Conservation (phyloP, 2,797 vertebrate species). For the Menidia menidia region DNA sequence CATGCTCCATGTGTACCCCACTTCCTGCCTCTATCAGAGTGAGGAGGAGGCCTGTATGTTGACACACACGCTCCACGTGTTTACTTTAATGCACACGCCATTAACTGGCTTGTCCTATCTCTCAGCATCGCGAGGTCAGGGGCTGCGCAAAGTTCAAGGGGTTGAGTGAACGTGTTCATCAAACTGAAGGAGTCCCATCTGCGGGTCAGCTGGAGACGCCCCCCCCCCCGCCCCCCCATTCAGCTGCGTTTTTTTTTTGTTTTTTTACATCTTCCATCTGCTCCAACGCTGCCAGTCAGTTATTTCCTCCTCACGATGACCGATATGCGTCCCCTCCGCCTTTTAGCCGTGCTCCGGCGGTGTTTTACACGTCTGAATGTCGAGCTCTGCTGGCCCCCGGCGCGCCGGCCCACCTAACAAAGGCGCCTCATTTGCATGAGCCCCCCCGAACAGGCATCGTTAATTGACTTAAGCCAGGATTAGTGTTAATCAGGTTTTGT, state of each 20-base stretch:
- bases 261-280: conserved; percentile 38
- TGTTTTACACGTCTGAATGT: conserved; percentile 63
- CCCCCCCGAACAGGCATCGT: conserved; percentile 74
- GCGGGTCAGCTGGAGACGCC: conserved; percentile 40
- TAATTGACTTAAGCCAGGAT: conserved; percentile 86
- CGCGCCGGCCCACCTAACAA: conserved; percentile 57
- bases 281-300: conserved; percentile 22
- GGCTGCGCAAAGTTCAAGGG: conserved; percentile 58
- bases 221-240: conserved; percentile 19
- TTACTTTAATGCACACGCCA: conserved; percentile 12
- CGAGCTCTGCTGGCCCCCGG: conserved; percentile 43
- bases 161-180: conserved; percentile 64
- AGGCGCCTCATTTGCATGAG: conserved; percentile 78
- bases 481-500: conserved; percentile 83
- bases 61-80: conserved; percentile 27
- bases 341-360: conserved; percentile 29
- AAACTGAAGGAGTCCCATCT: conserved; percentile 52
- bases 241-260: conserved; percentile 47
- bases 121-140: conserved; percentile 35
- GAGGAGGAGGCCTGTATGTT: background rate
- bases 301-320: conserved; percentile 36
- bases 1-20: background rate
- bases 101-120: conserved; percentile 21
- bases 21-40: background rate
- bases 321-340: conserved; percentile 39